A percentile compares a stretch with the other conserved stretches of the same genome.
These are phyloP conservation scores for Contarinia nasturtii DNA, from an alignment of 1,140 invertebrate genomes.

Conservation along the genomic window DNA sequence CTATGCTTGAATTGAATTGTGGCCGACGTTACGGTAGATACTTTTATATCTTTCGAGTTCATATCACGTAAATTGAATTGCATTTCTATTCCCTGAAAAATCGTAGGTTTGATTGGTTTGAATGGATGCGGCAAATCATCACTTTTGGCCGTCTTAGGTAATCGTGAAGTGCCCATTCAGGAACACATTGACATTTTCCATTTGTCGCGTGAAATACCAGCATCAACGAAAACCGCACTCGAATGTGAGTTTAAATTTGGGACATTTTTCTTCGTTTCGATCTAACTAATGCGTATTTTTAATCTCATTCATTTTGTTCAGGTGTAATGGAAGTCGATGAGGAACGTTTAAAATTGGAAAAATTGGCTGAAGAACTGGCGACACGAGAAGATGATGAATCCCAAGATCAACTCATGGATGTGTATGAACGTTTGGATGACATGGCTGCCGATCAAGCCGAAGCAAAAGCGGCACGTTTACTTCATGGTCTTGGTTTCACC, in stretches of 20 bases:
- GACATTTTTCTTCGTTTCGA: too few relatives aligned
- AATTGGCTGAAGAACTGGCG: slow-evolving; percentile 77
- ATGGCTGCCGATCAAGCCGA: slow-evolving; percentile 91
- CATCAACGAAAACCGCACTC: slow-evolving; percentile 80
- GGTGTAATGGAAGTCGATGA: slow-evolving; percentile 98
- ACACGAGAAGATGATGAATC: slow-evolving; percentile 78
- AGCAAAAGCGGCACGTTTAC: slow-evolving; percentile 79
- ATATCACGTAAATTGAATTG: too few relatives aligned
- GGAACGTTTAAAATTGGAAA: slow-evolving; percentile 79
- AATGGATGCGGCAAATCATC: slow-evolving; percentile 97
- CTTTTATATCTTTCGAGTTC: too few relatives aligned
- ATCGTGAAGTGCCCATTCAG: slow-evolving; percentile 89
- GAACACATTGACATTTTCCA: slow-evolving; percentile 97
- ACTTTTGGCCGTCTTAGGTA: slow-evolving; percentile 74
- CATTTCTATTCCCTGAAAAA: too few relatives aligned
- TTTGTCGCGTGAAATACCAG: slow-evolving; percentile 89
- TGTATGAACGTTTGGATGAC: slow-evolving; percentile 95
- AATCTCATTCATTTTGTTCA: too few relatives aligned
- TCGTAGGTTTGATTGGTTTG: slow-evolving; percentile 76
- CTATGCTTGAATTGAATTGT: slow-evolving; percentile 90
- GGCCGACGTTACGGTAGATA: slow-evolving; percentile 93
- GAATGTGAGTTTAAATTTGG: too few relatives aligned
- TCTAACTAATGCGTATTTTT: too few relatives aligned
- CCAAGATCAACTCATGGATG: slow-evolving; percentile 91
- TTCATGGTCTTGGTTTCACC: slow-evolving; percentile 93